Base-by-base conservation (phyloP, 1,140 invertebrate genomes). In the Neodiprion pinetum region DNA sequence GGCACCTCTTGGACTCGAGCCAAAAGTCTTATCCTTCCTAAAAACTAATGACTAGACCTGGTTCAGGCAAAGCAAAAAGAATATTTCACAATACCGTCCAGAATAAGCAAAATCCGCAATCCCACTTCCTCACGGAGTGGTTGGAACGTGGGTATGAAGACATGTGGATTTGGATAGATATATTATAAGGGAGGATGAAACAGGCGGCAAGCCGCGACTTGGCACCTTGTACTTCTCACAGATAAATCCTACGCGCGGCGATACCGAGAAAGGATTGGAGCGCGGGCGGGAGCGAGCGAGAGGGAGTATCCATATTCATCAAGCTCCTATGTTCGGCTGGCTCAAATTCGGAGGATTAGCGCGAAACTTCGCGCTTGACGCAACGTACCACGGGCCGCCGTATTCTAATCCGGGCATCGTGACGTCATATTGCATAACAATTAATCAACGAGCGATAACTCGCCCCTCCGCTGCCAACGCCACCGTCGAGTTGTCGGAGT, bases 361-460 rank as follows among this genome's bases (percentile, higher is more conserved):
- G 79, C 71, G 84, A 86, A 88, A 87, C 84, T 87, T 86, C 85
- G 79, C 81, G 82, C 74, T 75, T 75, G 74, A 77, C 74, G 49
- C 70, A 10, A n/a, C n/a, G 9, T 23, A 21, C 80, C 74, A 71
- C 77, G 83, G 83, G 81, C 81, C 84, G 17, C 75, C 80, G 75
- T 73, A 70, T 61, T 67, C 70, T 74, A 70, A 67, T 68, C 74
- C 77, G 67, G 17, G 67, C 67, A 21, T 47, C 67, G 67, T 69
- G 67, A 23, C 87, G 87, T 89, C 87, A 89, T 89, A 88, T 89
- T 89, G 88, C 87, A 89, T 89, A 88, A 88, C 88, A 88, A 89
- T 88, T 89, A 89, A 89, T 89, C 88, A 89, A 87, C 84, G 85
- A 80, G 83, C 84, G 87, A 88, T 88, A 88, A 87, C 87, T 86